These are phyloP conservation scores for Ophion costatus DNA, from an alignment of 2,888 invertebrate genomes.

Conservation along the genomic window DNA sequence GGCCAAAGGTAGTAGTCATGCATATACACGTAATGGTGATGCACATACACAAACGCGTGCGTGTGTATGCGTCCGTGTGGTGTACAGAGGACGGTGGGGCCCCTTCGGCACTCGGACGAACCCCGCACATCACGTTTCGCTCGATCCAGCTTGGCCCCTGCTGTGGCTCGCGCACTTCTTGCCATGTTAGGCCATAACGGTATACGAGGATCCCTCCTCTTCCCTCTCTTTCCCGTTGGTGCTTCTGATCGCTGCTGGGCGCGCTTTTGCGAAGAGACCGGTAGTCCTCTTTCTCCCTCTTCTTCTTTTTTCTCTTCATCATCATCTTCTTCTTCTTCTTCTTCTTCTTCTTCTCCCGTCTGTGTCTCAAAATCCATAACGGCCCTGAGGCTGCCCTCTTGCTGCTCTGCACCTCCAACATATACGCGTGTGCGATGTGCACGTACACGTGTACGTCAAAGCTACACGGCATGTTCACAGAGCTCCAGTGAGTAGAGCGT, in stretches of 20 bases:
- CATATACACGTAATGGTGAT: background rate
- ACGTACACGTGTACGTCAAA: background rate
- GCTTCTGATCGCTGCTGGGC: constrained; percentile 49
- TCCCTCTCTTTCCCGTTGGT: constrained; percentile 26
- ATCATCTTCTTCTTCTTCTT: background rate
- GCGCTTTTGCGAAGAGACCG: constrained; percentile 48
- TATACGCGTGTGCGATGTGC: background rate
- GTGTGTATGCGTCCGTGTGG: background rate
- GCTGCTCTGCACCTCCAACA: background rate
- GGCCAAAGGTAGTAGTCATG: constrained; percentile 14
- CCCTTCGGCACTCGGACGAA: constrained; percentile 54
- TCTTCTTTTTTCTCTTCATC: background rate
- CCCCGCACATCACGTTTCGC: constrained; percentile 48
- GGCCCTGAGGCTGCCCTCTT: background rate
- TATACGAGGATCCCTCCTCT: constrained; percentile 40
- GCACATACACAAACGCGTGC: background rate
- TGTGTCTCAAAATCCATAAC: constrained; percentile 7
- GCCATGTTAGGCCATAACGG: constrained; percentile 65
- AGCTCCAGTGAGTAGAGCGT: background rate
- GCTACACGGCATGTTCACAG: background rate
- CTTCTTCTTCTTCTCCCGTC: background rate
- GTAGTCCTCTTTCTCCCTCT: constrained; percentile 33
- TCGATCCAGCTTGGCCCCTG: constrained; percentile 56
- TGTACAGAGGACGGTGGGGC: constrained; percentile 1
- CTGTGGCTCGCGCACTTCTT: constrained; percentile 52